These are phyloP conservation scores for Seriola aureovittata DNA, from an alignment of 2,113 vertebrate species.

Conservation along the genomic window DNA sequence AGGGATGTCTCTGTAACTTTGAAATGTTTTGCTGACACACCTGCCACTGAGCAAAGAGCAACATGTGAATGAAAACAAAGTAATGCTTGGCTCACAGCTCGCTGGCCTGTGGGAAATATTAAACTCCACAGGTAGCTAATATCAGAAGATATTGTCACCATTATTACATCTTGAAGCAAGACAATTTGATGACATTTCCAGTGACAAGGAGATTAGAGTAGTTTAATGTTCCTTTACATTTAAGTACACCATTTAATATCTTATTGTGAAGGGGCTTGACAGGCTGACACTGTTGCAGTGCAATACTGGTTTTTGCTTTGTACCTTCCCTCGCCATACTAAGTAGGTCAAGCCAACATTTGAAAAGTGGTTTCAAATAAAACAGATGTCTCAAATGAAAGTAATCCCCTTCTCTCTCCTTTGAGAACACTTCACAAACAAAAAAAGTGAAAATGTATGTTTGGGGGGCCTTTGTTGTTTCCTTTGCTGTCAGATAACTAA, in stretches of 20 bases:
- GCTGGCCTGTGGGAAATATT: not conserved
- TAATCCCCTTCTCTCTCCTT: constrained; percentile 53
- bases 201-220: constrained; percentile 28
- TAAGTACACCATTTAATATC: constrained; percentile 9
- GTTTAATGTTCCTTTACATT: constrained; percentile 44
- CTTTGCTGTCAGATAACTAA: constrained; percentile 64
- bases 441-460: constrained; percentile 53
- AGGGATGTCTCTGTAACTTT: constrained; percentile 21
- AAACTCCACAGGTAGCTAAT: constrained; percentile 22
- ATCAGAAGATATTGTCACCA: constrained; percentile 10
- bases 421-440: constrained; percentile 50
- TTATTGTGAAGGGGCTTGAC: constrained; percentile 19
- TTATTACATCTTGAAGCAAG: not conserved
- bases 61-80: not conserved
- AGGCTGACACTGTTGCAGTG: constrained; percentile 41
- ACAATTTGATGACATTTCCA: constrained; percentile 13
- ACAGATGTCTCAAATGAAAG: constrained; percentile 73
- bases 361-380: constrained; percentile 69
- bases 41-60: constrained; percentile 12
- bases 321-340: constrained; percentile 54
- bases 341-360: constrained; percentile 78
- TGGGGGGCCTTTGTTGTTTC: constrained; percentile 67
- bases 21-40: constrained; percentile 12
- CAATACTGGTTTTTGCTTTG: constrained; percentile 50
- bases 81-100: not conserved